phyloP scores from a whole-genome alignment of 2,888 invertebrate species.

The Orchesellides sinensis region DNA sequence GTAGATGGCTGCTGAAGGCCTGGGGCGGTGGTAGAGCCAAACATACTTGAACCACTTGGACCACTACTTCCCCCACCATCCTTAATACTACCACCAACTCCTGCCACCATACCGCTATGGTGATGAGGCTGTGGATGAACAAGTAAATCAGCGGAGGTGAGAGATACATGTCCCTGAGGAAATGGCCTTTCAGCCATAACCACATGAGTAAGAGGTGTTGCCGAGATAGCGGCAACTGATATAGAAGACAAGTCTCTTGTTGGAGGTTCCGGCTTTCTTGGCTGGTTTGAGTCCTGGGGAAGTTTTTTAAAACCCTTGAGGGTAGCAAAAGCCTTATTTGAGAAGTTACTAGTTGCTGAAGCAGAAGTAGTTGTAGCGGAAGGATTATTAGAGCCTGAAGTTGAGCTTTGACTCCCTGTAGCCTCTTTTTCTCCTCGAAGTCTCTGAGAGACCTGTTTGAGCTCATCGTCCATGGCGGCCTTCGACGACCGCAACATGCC shows the following conservation, averaged over 20 bases:
- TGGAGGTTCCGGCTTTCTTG: conserved; percentile 55
- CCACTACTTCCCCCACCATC: conserved; percentile 28
- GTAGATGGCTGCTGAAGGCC: conserved; percentile 20
- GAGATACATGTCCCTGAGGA: conserved; percentile 61
- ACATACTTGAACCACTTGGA: conserved; percentile 36
- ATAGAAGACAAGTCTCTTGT: conserved; percentile 52
- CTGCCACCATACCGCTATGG: conserved; percentile 12
- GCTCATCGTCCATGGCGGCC: conserved; percentile 74
- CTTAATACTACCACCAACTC: conserved; percentile 30
- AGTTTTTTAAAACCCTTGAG: conserved; percentile 65
- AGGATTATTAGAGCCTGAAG: conserved; percentile 64
- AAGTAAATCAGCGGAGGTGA: conserved; percentile 58
- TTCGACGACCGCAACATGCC: conserved; percentile 74
- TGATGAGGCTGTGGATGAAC: conserved; percentile 45
- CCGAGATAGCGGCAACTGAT: conserved; percentile 58
- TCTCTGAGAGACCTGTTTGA: conserved; percentile 63
- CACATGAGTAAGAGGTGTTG: conserved; percentile 62
- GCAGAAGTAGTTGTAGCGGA: conserved; percentile 53
- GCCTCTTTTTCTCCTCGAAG: conserved; percentile 46
- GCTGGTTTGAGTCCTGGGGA: conserved; percentile 39
- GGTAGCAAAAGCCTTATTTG: conserved; percentile 60
- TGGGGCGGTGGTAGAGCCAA: conserved; percentile 6
- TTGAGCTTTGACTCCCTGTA: conserved; percentile 62
- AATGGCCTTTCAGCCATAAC: conserved; percentile 56
- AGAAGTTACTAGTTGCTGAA: conserved; percentile 18